Percentiles rank a stretch among this genome's conserved stretches.
Evolutionary conservation across 2,888 invertebrate species (phyloP).

Genomic region (Pseudolycoriella hygida): DNA sequence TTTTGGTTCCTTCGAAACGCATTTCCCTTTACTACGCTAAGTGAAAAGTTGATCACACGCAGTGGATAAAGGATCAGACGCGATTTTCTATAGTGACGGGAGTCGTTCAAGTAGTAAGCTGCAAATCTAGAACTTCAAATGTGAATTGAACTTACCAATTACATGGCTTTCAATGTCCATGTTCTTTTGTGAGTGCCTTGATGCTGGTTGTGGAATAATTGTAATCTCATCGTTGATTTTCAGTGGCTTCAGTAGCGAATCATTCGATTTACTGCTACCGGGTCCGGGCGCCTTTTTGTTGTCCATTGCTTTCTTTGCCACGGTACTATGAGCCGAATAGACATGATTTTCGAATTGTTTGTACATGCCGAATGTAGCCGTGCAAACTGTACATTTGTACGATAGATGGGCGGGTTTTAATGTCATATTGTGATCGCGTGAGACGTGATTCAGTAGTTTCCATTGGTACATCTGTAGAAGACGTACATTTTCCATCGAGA

Average conservation of each 20-base stretch:
- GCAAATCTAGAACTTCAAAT: too few relatives aligned
- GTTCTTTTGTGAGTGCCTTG: conserved; percentile 8
- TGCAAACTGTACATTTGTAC: conserved; percentile 89
- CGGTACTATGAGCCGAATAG: conserved; percentile 81
- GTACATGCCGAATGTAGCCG: conserved; percentile 89
- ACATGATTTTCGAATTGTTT: conserved; percentile 89
- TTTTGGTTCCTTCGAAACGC: too few relatives aligned
- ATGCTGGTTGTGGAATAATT: conserved; percentile 69
- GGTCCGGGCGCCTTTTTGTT: conserved; percentile 34
- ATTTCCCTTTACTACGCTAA: too few relatives aligned
- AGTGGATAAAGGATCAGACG: too few relatives aligned
- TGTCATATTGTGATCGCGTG: conserved; percentile 79
- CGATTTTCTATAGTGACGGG: too few relatives aligned
- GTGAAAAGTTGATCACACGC: too few relatives aligned
- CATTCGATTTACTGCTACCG: conserved; percentile 19
- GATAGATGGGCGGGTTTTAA: conserved; percentile 84
- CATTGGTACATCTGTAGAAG: conserved; percentile 82
- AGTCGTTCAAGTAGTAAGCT: too few relatives aligned
- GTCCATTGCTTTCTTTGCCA: conserved; percentile 72
- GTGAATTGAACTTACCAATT: conserved; percentile 7
- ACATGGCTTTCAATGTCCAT: conserved; percentile 25
- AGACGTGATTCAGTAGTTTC: conserved; percentile 83
- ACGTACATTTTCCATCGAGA: too few relatives aligned
- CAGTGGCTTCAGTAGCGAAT: conserved; percentile 56
- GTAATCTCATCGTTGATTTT: conserved; percentile 83